Evolutionary conservation across 2,888 invertebrate genomes (phyloP).

Genomic region (Tetropium fuscum): DNA sequence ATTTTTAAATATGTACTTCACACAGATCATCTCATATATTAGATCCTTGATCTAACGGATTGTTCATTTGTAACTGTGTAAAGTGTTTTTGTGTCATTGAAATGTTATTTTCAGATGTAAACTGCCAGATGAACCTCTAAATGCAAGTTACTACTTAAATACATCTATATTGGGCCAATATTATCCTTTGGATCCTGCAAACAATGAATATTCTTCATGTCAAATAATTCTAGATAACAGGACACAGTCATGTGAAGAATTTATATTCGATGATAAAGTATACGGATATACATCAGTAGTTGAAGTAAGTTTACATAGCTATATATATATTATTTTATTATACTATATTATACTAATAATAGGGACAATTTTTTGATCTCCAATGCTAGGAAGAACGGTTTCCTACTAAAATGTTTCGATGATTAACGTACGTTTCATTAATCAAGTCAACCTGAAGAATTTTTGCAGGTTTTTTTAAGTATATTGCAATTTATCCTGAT

Average conservation of each 20-base stretch:
- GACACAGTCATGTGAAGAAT: constrained; percentile 67
- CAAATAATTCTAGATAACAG: constrained; percentile 65
- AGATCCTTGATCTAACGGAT: too few relatives aligned
- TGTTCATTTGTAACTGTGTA: too few relatives aligned
- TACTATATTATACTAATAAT: neutral
- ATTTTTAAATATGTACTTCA: too few relatives aligned
- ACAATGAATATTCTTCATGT: constrained; percentile 69
- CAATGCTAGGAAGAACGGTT: too few relatives aligned
- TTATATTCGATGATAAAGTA: constrained; percentile 72
- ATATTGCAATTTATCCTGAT: too few relatives aligned
- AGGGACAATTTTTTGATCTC: too few relatives aligned
- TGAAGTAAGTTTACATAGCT: constrained; percentile 67
- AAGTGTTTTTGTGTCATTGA: too few relatives aligned
- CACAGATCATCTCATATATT: too few relatives aligned
- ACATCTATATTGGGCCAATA: constrained; percentile 65
- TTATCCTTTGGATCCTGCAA: constrained; percentile 68
- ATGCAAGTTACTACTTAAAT: constrained; percentile 68
- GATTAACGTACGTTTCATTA: too few relatives aligned
- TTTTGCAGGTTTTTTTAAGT: too few relatives aligned
- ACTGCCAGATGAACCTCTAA: constrained; percentile 70
- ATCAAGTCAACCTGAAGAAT: too few relatives aligned
- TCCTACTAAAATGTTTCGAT: too few relatives aligned
- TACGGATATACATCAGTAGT: constrained; percentile 75
- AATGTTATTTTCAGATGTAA: constrained; percentile 72
- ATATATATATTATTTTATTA: neutral